phyloP scores from a whole-genome alignment of 2,113 vertebrate species.

The Mormyrus lacerda region DNA sequence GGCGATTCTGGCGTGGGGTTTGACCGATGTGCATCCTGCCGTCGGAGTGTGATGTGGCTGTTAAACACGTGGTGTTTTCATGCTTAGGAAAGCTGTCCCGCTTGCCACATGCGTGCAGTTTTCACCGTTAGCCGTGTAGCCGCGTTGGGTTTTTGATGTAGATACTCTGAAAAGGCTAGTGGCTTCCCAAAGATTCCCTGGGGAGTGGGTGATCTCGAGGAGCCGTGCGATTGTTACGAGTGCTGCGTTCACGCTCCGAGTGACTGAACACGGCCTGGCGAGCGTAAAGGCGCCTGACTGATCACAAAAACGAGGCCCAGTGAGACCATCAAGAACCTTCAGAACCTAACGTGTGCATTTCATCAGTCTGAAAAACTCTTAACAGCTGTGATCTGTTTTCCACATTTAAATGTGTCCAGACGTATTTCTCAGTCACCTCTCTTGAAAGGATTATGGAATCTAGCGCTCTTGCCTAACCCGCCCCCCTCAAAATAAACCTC shows the following conservation, averaged over 20 bases:
- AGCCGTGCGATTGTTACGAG: not conserved
- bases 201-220: not conserved
- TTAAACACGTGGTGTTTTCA: not conserved
- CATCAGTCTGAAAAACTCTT: not conserved
- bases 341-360: not conserved
- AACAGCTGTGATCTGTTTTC: not conserved
- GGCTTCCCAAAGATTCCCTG: not conserved
- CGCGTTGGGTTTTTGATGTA: not conserved
- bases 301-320: not conserved
- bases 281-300: not conserved
- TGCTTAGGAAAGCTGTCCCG: not conserved
- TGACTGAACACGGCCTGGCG: not conserved
- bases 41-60: not conserved
- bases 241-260: not conserved
- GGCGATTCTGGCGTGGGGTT: not conserved
- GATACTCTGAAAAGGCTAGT: not conserved
- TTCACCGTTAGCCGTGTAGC: not conserved
- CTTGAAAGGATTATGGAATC: not conserved
- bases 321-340: not conserved
- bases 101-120: not conserved
- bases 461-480: not conserved
- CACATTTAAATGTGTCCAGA: not conserved
- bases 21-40: not conserved
- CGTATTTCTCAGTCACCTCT: not conserved
- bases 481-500: not conserved